A percentile compares a stretch with the other conserved stretches of the same genome.
phyloP scores from a whole-genome alignment of 2,888 invertebrate genomes.

The Minunthozetes semirufus region DNA sequence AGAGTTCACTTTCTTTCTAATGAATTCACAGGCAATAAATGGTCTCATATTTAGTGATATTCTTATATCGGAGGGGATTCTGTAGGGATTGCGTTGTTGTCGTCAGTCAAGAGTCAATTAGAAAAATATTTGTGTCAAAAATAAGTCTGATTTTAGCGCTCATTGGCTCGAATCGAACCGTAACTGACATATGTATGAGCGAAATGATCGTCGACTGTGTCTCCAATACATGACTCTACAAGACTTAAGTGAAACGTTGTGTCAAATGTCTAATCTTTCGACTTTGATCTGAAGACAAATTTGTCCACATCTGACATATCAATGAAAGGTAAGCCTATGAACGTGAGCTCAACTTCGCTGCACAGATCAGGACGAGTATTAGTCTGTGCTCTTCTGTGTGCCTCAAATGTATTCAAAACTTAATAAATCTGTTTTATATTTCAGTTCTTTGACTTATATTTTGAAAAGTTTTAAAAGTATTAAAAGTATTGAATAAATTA shows the following conservation, averaged over 20 bases:
- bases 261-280: conserved; percentile 17
- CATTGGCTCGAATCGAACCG: background rate
- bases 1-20: background rate
- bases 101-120: conserved; percentile 2
- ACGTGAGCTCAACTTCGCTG: conserved; percentile 10
- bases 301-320: conserved; percentile 23
- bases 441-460: background rate
- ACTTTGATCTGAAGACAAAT: conserved; percentile 20
- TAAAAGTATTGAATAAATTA: background rate
- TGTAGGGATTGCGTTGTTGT: too few species aligned
- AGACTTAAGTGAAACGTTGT: conserved; percentile 1
- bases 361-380: background rate
- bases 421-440: background rate
- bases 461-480: background rate
- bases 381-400: background rate
- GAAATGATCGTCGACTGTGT: background rate
- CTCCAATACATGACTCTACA: too few species aligned
- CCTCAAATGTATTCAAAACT: background rate
- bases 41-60: background rate
- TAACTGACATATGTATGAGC: background rate
- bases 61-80: background rate
- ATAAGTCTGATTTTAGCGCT: background rate
- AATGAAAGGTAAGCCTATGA: conserved; percentile 27
- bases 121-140: background rate
- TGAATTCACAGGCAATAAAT: background rate